Evolutionary conservation across 2,113 vertebrate genomes (phyloP), one percentile per base, ranked within the genome.

Genomic region (Crotalus tigris): DNA sequence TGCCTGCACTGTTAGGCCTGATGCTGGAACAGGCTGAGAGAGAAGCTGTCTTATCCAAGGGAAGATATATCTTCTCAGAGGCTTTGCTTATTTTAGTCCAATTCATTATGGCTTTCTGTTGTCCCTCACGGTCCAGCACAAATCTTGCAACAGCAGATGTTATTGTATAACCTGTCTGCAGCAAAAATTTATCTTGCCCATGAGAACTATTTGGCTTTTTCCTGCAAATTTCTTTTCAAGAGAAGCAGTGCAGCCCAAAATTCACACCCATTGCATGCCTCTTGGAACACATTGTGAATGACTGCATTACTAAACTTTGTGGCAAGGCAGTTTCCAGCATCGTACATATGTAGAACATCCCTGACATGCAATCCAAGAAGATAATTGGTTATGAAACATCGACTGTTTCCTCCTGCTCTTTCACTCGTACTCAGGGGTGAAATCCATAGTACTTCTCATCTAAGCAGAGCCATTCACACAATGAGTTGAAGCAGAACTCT

Each of bases 141-240:
- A 58, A 81, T 89, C 87, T 89, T 89, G 87, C 87, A 89, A 85
- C 59, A 93, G 85, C 85, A 88, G 51, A 88, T 89, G 61, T 53
- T n/a, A 86, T 46, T 49, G 89, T 57, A 89, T 21, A 15, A 91
- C 46, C 59, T 91, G 75, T 61, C 49, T 86, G 92, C 90, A 95
- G 90, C 46, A 94, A 94, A 91, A 96, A 85, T 54, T 93, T 75
- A 94, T 93, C 75, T 53, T 95, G 91, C 89, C 93, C 91, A 90
- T 55, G 88, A 94, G 92, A 90, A 95, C 95, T 93, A 90, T 15
- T 90, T 61, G 64, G 92, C 44, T 92, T 90, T n/a, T 92, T 96
- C 95, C 92, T 85, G 8, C 90, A 92, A 93, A 94, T 90, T 81
- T 88, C 51, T 93, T 81, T 95, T 88, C 94, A 92, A 94, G 93